Percentiles rank a stretch among this genome's conserved stretches.
These are phyloP conservation scores for Synergus laeviventris DNA, from an alignment of 2,888 invertebrate species.

Conservation along the genomic window DNA sequence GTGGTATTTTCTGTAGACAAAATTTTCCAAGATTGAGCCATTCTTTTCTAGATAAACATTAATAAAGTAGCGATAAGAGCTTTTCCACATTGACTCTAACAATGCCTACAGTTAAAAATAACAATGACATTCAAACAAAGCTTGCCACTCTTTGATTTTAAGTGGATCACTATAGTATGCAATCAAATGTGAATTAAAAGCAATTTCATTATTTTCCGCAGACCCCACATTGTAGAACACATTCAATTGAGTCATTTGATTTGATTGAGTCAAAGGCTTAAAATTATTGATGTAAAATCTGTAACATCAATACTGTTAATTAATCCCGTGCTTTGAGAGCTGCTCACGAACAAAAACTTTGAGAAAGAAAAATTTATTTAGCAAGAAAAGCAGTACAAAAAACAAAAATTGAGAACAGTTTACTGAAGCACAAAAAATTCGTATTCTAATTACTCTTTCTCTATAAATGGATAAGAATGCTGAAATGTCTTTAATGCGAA, in stretches of 20 bases:
- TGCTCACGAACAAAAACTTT: neutral
- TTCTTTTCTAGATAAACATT: neutral
- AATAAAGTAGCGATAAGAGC: neutral
- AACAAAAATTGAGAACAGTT: neutral
- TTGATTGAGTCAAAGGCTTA: neutral
- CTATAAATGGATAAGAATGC: neutral
- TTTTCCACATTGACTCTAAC: neutral
- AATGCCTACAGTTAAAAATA: neutral
- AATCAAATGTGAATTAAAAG: neutral
- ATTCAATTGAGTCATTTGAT: neutral
- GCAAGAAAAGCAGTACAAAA: neutral
- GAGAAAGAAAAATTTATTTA: neutral
- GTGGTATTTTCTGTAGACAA: too few relatives aligned
- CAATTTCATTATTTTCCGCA: neutral
- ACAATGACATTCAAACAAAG: conserved; percentile 13
- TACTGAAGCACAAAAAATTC: neutral
- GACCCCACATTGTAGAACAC: neutral
- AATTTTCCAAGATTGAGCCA: neutral
- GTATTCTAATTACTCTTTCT: conserved; percentile 1
- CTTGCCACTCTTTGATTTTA: neutral
- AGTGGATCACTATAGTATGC: neutral
- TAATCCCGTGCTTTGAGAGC: too few relatives aligned
- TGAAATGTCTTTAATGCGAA: neutral
- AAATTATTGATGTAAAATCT: neutral
- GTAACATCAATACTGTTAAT: too few relatives aligned